Evolutionary conservation across 1,140 invertebrate species (phyloP), one percentile per base, ranked within the genome.

Genomic region (Zaprionus davidi): DNA sequence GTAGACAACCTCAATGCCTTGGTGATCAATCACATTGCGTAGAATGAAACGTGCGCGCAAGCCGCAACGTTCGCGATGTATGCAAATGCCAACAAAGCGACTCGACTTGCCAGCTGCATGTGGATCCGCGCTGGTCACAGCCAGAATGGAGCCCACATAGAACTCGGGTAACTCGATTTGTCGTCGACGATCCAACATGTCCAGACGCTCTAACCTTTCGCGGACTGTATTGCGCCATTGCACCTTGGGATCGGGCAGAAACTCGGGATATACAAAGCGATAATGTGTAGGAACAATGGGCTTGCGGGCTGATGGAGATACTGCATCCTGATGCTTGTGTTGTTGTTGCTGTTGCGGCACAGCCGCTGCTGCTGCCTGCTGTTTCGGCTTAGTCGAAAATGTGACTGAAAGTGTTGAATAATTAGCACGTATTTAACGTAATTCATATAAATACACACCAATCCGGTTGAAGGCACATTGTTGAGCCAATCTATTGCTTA

Each of bases 41-140:
- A 99, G 92, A 34, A 96, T 96, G 90, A 99, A 99, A 46, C 94
- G 94, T 58, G 98, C 95, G 76, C 96, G 94, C 1, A 99, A 94
- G 1, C 98, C 99, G 92, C 94, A 94, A 2, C 96, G 96, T 69
- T 94, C 94, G 80, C 98, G 93, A 68, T 97, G 93, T 83, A 99
- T 99, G 90, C 99, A 99, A 86, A 99, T 99, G 4, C 99, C 91
- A 63, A 99, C 96, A 95, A 99, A 99, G 90, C 95, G 94, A 88
- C 96, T 98, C 1, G 93, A 93, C 93, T 99, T 99, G 41, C 95
- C 96, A 15, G 96, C 95, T 38, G 97, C 95, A 94, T 99, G 97
- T 46, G 94, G 94, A 93, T 99, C 98, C 1, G 98, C 96, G 66
- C 96, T 95, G n/a, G 96, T 97, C 1, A 99, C 98, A 55, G 98